Evolutionary conservation across 2,888 invertebrate genomes (phyloP).

Genomic region (Callimorpha dominula): DNA sequence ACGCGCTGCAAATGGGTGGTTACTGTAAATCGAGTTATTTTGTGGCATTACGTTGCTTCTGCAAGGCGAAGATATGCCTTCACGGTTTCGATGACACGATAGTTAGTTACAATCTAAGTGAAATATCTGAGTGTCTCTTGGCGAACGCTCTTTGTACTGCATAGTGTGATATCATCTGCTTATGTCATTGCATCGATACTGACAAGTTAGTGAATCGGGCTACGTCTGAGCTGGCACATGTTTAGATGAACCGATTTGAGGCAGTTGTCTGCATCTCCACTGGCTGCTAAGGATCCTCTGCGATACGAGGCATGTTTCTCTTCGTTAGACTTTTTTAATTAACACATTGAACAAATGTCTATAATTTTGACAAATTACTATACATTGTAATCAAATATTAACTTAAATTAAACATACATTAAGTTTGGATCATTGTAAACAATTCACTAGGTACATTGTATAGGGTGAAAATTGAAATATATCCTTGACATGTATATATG

Average conservation of each 20-base stretch:
- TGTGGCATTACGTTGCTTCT: background rate
- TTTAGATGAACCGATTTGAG: background rate
- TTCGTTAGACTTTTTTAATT: background rate
- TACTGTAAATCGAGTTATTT: constrained; percentile 1
- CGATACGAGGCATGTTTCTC: background rate
- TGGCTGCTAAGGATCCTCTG: background rate
- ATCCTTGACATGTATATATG: no score
- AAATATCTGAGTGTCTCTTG: background rate
- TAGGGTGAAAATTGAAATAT: no score
- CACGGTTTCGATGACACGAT: background rate
- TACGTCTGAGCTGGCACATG: background rate
- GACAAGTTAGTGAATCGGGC: no score
- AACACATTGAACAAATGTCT: no score
- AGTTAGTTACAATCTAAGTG: no score
- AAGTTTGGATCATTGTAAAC: no score
- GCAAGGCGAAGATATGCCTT: background rate
- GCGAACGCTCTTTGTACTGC: background rate
- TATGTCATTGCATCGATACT: no score
- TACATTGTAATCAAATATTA: no score
- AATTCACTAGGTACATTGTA: no score
- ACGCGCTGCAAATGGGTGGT: background rate
- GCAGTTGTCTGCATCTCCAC: no score
- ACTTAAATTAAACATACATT: no score
- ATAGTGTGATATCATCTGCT: background rate
- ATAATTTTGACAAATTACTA: no score